A percentile compares a stretch with the other conserved stretches of the same genome.
Evolutionary conservation across 2,888 invertebrate species (phyloP).

Genomic region (Polydesmus complanatus): DNA sequence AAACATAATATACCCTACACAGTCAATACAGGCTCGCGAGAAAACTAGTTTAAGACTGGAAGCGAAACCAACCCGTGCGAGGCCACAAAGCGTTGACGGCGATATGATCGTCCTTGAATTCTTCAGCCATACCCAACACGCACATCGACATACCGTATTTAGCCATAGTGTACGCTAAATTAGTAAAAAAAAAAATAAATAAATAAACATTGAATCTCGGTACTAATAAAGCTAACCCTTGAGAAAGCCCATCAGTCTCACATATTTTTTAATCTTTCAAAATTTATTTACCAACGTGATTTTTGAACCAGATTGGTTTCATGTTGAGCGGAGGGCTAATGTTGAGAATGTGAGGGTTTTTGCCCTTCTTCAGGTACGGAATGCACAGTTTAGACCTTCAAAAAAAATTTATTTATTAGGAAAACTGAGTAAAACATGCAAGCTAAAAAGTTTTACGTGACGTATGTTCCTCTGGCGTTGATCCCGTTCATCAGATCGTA

Average conservation of each 20-base stretch:
- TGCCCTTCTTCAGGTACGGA: constrained; percentile 69
- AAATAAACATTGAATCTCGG: neutral
- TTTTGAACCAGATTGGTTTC: constrained; percentile 75
- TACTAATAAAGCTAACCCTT: neutral
- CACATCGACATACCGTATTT: constrained; percentile 99
- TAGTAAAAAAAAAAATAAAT: neutral
- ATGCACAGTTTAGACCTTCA: constrained; percentile 75
- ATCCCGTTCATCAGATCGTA: constrained; percentile 93
- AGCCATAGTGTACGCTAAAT: constrained; percentile 82
- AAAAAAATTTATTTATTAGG: constrained; percentile 20
- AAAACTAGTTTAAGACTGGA: too few relatives aligned
- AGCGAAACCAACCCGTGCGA: constrained; percentile 76
- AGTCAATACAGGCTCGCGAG: too few relatives aligned
- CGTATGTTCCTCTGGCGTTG: constrained; percentile 86
- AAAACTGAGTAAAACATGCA: neutral
- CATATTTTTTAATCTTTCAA: too few relatives aligned
- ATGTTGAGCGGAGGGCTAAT: constrained; percentile 86
- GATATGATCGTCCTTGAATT: constrained; percentile 65
- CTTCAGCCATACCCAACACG: constrained; percentile 90
- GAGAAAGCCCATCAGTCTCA: neutral
- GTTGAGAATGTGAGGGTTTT: constrained; percentile 87
- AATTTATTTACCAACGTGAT: constrained; percentile 52
- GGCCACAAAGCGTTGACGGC: constrained; percentile 97
- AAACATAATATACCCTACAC: too few relatives aligned
- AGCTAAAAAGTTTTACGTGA: constrained; percentile 51